Conservation (phyloP, 2,797 vertebrate species). For the Sternotherus odoratus region DNA sequence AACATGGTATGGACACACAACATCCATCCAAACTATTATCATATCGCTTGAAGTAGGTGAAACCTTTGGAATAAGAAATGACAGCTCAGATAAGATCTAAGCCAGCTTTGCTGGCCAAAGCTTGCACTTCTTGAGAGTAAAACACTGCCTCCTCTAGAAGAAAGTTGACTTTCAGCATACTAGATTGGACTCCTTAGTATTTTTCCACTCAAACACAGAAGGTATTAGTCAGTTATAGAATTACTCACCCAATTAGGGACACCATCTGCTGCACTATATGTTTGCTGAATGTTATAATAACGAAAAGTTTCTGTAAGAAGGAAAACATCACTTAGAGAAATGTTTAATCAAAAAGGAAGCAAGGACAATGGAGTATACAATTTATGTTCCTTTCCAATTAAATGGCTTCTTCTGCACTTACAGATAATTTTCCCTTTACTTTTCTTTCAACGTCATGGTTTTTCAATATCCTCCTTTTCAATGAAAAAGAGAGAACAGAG, state of each 20-base stretch:
- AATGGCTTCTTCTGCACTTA: not conserved
- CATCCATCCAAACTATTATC: not conserved
- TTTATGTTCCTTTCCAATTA: not conserved
- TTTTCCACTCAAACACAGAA: slow-evolving; percentile 63
- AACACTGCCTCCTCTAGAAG: not conserved
- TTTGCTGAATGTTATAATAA: slow-evolving; percentile 94
- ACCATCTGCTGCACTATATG: slow-evolving; percentile 96
- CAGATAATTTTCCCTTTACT: not conserved
- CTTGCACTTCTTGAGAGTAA: not conserved
- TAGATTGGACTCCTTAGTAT: slow-evolving; percentile 26
- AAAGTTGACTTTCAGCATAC: slow-evolving; percentile 26
- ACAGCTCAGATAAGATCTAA: not conserved
- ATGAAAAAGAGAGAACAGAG: not conserved
- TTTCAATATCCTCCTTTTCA: not conserved
- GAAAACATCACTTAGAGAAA: slow-evolving; percentile 69
- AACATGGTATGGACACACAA: not conserved
- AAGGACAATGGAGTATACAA: not conserved
- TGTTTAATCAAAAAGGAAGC: slow-evolving; percentile 24
- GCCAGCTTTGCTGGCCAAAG: not conserved
- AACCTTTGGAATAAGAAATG: slow-evolving; percentile 15
- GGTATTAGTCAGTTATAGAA: slow-evolving; percentile 68
- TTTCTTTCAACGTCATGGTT: not conserved
- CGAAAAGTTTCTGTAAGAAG: slow-evolving; percentile 93
- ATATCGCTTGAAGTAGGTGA: not conserved
- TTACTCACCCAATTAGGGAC: slow-evolving; percentile 94